Conservation (phyloP, 2,113 vertebrate species). For the Vidua chalybeata region DNA sequence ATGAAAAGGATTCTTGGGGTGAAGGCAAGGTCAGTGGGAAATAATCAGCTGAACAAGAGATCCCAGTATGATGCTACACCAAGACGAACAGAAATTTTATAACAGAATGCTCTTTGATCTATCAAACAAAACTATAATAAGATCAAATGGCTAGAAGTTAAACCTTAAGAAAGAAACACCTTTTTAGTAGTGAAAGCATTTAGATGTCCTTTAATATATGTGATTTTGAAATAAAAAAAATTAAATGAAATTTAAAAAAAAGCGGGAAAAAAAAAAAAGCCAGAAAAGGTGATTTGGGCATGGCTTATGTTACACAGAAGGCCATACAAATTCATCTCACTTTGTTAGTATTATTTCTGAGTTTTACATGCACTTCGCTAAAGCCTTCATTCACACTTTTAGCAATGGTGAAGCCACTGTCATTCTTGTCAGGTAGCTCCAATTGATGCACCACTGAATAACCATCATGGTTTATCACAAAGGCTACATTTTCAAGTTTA, state of each 20-base stretch:
- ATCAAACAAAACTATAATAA: not conserved
- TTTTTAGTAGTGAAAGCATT: not conserved
- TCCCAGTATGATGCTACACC: not conserved
- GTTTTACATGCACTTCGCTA: not conserved
- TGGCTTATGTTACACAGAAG: not conserved
- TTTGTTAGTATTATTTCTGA: not conserved
- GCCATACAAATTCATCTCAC: not conserved
- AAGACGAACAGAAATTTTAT: not conserved
- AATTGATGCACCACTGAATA: not conserved
- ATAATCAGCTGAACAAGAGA: constrained; percentile 21
- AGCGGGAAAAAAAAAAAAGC: not conserved
- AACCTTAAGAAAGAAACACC: not conserved
- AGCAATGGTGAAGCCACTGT: not conserved
- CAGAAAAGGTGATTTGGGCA: not conserved
- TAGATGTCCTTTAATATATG: not conserved
- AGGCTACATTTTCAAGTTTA: not conserved
- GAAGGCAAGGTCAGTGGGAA: not conserved
- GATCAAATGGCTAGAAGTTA: not conserved
- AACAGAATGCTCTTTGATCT: not conserved
- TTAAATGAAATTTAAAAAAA: too few relatives aligned
- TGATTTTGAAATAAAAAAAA: not conserved
- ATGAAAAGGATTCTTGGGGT: not conserved
- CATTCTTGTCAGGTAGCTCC: not conserved
- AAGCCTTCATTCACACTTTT: not conserved
- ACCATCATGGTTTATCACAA: not conserved